Evolutionary conservation across 2,888 invertebrate genomes (phyloP), one percentile per base, ranked within the genome.

Genomic region (Flexamia atlantica): DNA sequence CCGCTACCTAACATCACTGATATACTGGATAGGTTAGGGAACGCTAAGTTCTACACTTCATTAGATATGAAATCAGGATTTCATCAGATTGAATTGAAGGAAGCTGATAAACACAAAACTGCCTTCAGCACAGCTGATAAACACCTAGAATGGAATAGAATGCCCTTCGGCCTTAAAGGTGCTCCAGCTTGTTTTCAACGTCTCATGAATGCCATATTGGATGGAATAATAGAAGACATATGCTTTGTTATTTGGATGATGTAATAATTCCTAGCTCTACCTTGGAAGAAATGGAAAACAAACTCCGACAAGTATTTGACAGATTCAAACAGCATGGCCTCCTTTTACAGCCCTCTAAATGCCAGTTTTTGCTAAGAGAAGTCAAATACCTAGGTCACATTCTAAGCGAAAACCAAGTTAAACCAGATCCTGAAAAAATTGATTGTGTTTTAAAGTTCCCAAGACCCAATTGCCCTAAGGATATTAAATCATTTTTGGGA

Each of bases 201-300:
- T 9, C 40, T 76, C n/a, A 68, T 83, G 50, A 53, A 83, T 25
- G n/a, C 17, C 10, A 28, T 83, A 25, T 25, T 83, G 20, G 23
- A 23, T 10, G 74, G 74, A 25, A 14, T 83, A n/a, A 83, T 32
- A 30, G 57, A 60, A 32, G 25, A 70, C 17, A 25, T n/a, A 53
- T 64, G 68, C n/a, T 70, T 80, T 46, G 70, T 79, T 0, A 79
- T 57, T 20, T 83, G 32, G 84, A 72, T 68, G 84, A 84, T 32
- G 46, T 84, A 7, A 30, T 72, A n/a, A 40, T 82, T 0, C 57
- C 46, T 20, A 36, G 42, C 20, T 4, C 3, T 7, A 72, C 28
- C 5, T 74, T 84, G 17, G 74, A 84, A 25, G 70, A 70, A 17
- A 82, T 82, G 36, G 28, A 1, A 14, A 3, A 70, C 1, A 70